phyloP scores from a whole-genome alignment of 2,113 vertebrate genomes.

The Oryzias curvinotus region DNA sequence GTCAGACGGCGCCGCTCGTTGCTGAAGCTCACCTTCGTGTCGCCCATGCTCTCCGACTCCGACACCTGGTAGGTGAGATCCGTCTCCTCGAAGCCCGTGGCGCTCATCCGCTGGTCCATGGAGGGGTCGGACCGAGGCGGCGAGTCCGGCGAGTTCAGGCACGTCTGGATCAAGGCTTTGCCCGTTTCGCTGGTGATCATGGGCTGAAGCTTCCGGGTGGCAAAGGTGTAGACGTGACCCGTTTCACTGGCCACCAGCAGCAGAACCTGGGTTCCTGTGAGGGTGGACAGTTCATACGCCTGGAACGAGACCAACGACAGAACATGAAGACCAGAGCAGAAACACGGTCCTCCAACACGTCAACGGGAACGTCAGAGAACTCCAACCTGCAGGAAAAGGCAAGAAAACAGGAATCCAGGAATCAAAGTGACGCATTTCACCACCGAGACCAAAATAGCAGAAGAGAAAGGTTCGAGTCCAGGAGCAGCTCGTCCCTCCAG shows the following conservation, averaged over 20 bases:
- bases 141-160: constrained; percentile 98
- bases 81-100: constrained; percentile 97
- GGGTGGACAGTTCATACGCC: constrained; percentile 97
- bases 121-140: constrained; percentile 94
- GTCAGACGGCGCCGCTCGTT: not conserved
- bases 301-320: constrained; percentile 40
- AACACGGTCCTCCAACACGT: constrained; percentile 8
- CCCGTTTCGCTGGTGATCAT: constrained; percentile 99
- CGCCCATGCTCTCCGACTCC: constrained; percentile 95
- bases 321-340: not conserved
- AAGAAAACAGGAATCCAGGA: constrained; percentile 45
- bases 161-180: constrained; percentile 98
- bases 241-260: constrained; percentile 97
- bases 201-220: constrained; percentile 96
- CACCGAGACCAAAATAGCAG: constrained; percentile 65
- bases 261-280: constrained; percentile 97
- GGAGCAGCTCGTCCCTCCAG: constrained; percentile 14
- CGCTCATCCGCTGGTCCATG: constrained; percentile 98
- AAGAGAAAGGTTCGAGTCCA: constrained; percentile 72
- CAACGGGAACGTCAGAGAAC: constrained; percentile 6
- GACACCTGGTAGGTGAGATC: constrained; percentile 99
- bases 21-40: constrained; percentile 86
- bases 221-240: constrained; percentile 97
- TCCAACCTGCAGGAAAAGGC: constrained; percentile 14
- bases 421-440: constrained; percentile 64